Base-by-base conservation (phyloP, 2,113 vertebrate genomes). In the Pardalotus punctatus region DNA sequence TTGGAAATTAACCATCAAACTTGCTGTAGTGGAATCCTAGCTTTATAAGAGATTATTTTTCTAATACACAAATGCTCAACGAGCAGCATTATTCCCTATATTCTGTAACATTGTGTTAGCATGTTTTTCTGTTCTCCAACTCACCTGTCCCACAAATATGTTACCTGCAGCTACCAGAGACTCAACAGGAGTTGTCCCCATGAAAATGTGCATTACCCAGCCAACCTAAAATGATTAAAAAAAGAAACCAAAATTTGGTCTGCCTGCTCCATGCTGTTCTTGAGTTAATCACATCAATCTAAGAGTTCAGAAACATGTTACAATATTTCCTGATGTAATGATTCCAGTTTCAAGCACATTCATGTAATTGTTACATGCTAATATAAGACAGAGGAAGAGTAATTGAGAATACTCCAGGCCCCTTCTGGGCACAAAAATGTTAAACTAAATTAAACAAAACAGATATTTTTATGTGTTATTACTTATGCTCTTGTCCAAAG, bases 91-190 rank as follows among this genome's bases (percentile, higher is more conserved):
- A 47, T 73, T 91, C 54, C 74, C 14, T 43, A 5, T 51, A 54
- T 51, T 70, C 25, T 36, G 27, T 76, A 64, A 48, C 45, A 16
- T 3, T 61, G 5, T 47, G 38, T 10, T 72, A 70, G 9, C 7
- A 28, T 14, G 2, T 19, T 88, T 93, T 87, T 79, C 35, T 66
- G 8, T 65, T 33, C 27, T 80, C 14, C 12, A 70, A 89, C 97
- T 97, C 96, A 99, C 98, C 94, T 98, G 98, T 86, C 99, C 99
- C 50, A 99, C 93, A 94, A 99, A 99, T 97, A 99, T 98, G 89
- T 99, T 99, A 86, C 98, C 98, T 2, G 99, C 98, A 96, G 99
- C 98, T 93, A 98, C 98, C 60, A 99, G 83, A 71, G 99, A 99
- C 88, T 99, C 98, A 60, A 98, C 74, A 53, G 98, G 98, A 96